These are phyloP conservation scores for Battus philenor DNA, from an alignment of 1,140 invertebrate genomes.

Conservation along the genomic window DNA sequence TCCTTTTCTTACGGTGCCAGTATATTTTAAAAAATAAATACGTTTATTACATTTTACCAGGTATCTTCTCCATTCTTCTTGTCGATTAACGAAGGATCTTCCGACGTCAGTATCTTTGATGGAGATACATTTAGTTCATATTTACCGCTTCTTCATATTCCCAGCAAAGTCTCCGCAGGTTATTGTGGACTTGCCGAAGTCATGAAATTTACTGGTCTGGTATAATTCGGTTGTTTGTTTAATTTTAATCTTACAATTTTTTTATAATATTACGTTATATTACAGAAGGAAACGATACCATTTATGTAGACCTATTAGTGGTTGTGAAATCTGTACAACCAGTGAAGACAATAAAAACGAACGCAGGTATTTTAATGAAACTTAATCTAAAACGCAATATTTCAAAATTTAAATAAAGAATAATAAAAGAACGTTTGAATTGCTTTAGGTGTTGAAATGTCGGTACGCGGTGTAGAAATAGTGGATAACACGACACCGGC, in stretches of 20 bases:
- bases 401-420: not conserved
- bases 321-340: constrained; percentile 71
- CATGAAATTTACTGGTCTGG: constrained; percentile 50
- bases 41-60: constrained; percentile 30
- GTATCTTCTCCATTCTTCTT: constrained; percentile 77
- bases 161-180: constrained; percentile 77
- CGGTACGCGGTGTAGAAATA: constrained; percentile 67
- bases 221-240: not conserved
- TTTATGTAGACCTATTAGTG: constrained; percentile 72
- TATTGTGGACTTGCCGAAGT: constrained; percentile 76
- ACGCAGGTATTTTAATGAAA: constrained; percentile 39
- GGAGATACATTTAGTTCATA: constrained; percentile 69
- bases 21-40: not conserved
- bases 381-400: not conserved
- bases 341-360: constrained; percentile 68
- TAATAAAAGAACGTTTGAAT: constrained; percentile 9
- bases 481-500: constrained; percentile 74
- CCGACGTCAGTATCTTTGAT: constrained; percentile 76
- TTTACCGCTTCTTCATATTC: constrained; percentile 74
- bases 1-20: no score
- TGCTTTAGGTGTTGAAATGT: constrained; percentile 54
- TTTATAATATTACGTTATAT: constrained; percentile 17
- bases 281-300: constrained; percentile 45
- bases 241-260: not conserved
- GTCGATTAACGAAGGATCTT: constrained; percentile 77